Evolutionary conservation across 2,888 invertebrate species (phyloP).

Genomic region (Limnephilus lunatus): DNA sequence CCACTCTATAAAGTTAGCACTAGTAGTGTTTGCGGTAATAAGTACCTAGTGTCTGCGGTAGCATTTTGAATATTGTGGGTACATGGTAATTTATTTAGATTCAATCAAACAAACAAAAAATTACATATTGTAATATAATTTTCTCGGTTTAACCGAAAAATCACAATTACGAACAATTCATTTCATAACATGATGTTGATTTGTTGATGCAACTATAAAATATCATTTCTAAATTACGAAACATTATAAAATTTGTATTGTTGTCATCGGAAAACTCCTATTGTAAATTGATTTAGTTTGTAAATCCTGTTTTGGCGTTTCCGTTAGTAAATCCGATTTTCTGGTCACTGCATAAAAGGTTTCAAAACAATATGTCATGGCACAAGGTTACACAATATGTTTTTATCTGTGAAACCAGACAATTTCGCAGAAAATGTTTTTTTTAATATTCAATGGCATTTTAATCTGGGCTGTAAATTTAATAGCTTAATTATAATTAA

Average conservation of each 20-base stretch:
- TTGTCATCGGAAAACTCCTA: not conserved
- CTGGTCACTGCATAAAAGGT: not conserved
- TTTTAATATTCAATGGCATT: not conserved
- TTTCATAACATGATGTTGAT: not conserved
- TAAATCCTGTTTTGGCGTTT: not conserved
- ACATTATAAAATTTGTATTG: not conserved
- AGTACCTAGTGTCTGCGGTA: too few species aligned
- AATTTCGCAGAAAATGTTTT: not conserved
- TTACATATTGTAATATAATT: not conserved
- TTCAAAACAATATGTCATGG: not conserved
- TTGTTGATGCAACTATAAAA: not conserved
- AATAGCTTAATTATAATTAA: not conserved
- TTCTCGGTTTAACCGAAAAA: not conserved
- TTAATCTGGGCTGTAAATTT: not conserved
- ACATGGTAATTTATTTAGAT: not conserved
- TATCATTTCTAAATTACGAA: not conserved
- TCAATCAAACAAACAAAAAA: too few species aligned
- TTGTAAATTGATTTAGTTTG: not conserved
- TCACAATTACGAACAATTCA: not conserved
- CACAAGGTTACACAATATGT: not conserved
- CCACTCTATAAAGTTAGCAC: not conserved
- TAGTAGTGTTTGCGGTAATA: not conserved
- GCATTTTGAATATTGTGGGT: not conserved
- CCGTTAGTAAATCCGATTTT: not conserved
- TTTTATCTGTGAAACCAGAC: not conserved